Evolutionary conservation across 1,140 invertebrate species (phyloP), one percentile per base, ranked within the genome.

Genomic region (Platorchestia sp.): DNA sequence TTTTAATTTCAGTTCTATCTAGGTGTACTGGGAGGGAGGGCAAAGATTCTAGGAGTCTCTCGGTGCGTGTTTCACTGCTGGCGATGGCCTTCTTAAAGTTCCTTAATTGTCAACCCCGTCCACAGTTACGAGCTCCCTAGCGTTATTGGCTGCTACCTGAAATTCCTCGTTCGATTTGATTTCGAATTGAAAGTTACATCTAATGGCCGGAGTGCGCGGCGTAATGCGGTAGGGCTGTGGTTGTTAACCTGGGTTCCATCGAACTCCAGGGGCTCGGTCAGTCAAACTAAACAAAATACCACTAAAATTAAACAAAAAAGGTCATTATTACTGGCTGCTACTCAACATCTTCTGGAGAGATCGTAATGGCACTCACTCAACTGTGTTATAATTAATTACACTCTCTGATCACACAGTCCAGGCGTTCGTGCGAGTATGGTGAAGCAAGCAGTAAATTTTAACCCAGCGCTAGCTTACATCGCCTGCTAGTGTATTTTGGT

Each of bases 161-260:
- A 75, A 75, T 75, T 75, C 59, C 59, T 75, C 27, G 59, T 75
- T 75, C 59, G 59, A 75, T 75, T 75, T 75, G 59, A 75, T 75
- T 75, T 36, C 59, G 27, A 75, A 75, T 75, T 75, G 59, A 75
- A 75, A 75, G 27, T 75, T 75, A 27, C 59, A 75, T 75, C 59
- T 36, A 75, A 75, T 36, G 59, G 59, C 59, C 59, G 59, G 1
- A 75, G 59, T 27, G 36, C 27, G 27, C 59, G 59, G 59, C 27
- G 27, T 36, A 75, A 75, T 75, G 59, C 59, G 27, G 27, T 75
- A 75, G 59, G 59, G n/a, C n/a, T n/a, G n/a, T n/a, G n/a, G n/a
- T n/a, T n/a, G n/a, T n/a, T n/a, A n/a, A n/a, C n/a, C n/a, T n/a
- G n/a, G n/a, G n/a, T n/a, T n/a, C n/a, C n/a, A n/a, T n/a, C n/a